Percentiles rank a stretch among this genome's conserved stretches.
These are phyloP conservation scores for Eptesicus fuscus DNA, from an alignment of 2,113 vertebrate species.

Conservation along the genomic window DNA sequence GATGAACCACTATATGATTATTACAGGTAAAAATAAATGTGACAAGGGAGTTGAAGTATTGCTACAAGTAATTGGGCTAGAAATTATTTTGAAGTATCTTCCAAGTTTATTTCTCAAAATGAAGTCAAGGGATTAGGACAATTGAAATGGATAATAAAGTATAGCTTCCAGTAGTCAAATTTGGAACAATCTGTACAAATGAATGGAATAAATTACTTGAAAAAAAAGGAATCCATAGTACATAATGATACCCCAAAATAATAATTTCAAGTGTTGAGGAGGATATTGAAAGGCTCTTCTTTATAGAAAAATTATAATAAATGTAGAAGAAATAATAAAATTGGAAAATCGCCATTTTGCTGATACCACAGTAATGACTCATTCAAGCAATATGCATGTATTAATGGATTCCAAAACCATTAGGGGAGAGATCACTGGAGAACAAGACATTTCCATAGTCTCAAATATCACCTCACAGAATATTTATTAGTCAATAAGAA, in stretches of 20 bases:
- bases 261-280: neutral
- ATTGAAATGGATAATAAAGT: neutral
- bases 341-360: neutral
- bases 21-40: constrained; percentile 15
- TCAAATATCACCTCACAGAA: neutral
- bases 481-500: neutral
- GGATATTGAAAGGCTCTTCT: neutral
- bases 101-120: neutral
- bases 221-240: neutral
- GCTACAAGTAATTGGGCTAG: neutral
- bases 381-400: neutral
- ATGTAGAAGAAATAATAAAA: neutral
- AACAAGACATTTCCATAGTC: neutral
- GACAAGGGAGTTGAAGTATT: neutral
- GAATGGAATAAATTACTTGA: neutral
- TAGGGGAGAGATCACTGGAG: neutral
- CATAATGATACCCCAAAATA: neutral
- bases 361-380: neutral
- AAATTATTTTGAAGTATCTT: neutral
- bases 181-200: neutral
- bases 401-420: neutral
- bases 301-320: neutral
- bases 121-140: neutral
- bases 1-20: neutral
- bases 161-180: neutral